Percentiles rank a stretch among this genome's conserved stretches.
phyloP scores from a whole-genome alignment of 2,797 vertebrate species.

The Syngnathus acus region DNA sequence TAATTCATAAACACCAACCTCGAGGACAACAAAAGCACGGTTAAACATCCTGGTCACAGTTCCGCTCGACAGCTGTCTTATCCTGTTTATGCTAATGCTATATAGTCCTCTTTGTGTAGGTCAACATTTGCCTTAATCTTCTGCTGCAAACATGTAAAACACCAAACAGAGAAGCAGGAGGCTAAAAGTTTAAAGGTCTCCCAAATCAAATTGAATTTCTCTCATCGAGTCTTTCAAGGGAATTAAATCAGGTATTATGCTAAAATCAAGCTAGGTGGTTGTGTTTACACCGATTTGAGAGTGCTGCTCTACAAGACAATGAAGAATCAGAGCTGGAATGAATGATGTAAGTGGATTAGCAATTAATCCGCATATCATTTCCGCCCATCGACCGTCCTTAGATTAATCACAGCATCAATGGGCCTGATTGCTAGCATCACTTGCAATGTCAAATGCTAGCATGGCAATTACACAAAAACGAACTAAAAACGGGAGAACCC shows the following conservation, averaged over 20 bases:
- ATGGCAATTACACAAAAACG: neutral
- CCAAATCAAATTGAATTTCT: slow-evolving; percentile 21
- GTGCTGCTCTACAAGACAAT: slow-evolving; percentile 57
- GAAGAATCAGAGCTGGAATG: slow-evolving; percentile 68
- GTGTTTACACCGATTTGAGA: slow-evolving; percentile 48
- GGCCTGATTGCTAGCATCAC: slow-evolving; percentile 26
- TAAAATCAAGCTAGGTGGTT: slow-evolving; percentile 28
- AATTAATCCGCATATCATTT: slow-evolving; percentile 77
- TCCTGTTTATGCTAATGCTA: slow-evolving; percentile 55
- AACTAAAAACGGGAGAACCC: neutral
- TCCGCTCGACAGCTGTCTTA: slow-evolving; percentile 53
- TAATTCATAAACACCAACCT: slow-evolving; percentile 74
- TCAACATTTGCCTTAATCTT: slow-evolving; percentile 46
- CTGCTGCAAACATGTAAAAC: slow-evolving; percentile 23
- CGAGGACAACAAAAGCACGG: slow-evolving; percentile 68
- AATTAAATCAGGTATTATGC: slow-evolving; percentile 33
- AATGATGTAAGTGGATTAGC: slow-evolving; percentile 76
- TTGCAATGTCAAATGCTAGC: slow-evolving; percentile 27
- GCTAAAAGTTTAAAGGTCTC: slow-evolving; percentile 36
- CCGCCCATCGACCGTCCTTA: slow-evolving; percentile 51
- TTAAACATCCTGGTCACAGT: slow-evolving; percentile 64
- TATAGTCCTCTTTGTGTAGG: slow-evolving; percentile 42
- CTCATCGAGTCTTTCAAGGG: slow-evolving; percentile 30
- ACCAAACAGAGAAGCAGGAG: slow-evolving; percentile 19
- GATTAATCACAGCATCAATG: slow-evolving; percentile 57